phyloP scores from a whole-genome alignment of 2,888 invertebrate species.

The Heteromurus nitidus region DNA sequence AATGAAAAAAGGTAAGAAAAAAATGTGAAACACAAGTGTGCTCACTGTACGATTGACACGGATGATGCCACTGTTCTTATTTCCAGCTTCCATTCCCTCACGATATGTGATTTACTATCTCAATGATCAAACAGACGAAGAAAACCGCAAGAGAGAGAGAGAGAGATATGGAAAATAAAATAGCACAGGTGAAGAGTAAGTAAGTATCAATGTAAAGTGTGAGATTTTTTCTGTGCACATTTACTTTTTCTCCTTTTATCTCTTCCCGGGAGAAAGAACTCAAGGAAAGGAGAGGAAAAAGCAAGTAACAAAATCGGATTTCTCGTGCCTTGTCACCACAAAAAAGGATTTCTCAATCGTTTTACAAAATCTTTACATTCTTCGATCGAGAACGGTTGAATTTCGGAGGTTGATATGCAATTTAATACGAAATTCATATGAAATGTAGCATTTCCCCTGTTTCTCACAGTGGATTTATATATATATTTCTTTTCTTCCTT shows the following conservation, averaged over 20 bases:
- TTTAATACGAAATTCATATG: not conserved
- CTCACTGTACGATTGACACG: constrained; percentile 7
- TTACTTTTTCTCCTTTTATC: not conserved
- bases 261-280: too few relatives aligned
- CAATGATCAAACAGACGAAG: not conserved
- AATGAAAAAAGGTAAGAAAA: constrained; percentile 21
- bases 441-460: not conserved
- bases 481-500: not conserved
- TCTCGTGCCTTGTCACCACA: constrained; percentile 7
- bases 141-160: not conserved
- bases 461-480: not conserved
- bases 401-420: not conserved
- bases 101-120: not conserved
- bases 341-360: constrained; percentile 21
- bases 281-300: not conserved
- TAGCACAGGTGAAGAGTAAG: constrained; percentile 2
- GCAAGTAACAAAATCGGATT: constrained; percentile 30
- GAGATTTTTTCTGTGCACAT: not conserved
- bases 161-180: constrained; percentile 4
- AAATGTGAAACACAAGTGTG: not conserved
- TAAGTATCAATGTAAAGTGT: too few relatives aligned
- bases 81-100: not conserved
- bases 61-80: too few relatives aligned
- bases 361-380: constrained; percentile 4
- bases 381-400: not conserved